Conservation (phyloP, 30 jellyfish, hydroid and myxozoan species). For the Rhopilema esculentum region DNA sequence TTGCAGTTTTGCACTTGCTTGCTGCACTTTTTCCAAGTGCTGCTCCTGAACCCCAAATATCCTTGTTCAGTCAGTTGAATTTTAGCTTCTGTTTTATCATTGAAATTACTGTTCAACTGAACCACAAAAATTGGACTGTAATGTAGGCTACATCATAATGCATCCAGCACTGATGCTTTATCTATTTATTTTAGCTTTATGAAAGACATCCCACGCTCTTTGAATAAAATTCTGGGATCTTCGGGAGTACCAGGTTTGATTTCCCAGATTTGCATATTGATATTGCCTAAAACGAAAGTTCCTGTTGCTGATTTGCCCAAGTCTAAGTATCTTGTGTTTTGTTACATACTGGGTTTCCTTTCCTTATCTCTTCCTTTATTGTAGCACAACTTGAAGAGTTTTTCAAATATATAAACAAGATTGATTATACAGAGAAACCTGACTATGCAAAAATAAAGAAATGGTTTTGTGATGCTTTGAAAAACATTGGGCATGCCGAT, state of each 20-base stretch:
- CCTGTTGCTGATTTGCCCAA: too few species aligned
- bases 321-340: too few species aligned
- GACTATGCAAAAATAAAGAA: constrained; percentile 67
- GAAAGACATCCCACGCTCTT: constrained; percentile 59
- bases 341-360: not conserved
- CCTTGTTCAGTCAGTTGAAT: too few species aligned
- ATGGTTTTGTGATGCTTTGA: constrained; percentile 73
- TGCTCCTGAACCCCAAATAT: too few species aligned
- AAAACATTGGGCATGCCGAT: constrained; percentile 48
- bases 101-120: too few species aligned
- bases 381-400: constrained; percentile 71
- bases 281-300: too few species aligned
- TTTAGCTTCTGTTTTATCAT: too few species aligned
- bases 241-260: constrained; percentile 64
- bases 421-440: constrained; percentile 81
- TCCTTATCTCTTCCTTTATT: too few species aligned
- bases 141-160: not conserved
- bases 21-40: too few species aligned
- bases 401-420: constrained; percentile 59
- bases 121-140: too few species aligned
- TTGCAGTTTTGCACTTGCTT: too few species aligned
- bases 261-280: too few species aligned
- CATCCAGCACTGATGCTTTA: not conserved
- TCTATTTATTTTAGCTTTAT: constrained; percentile 53
- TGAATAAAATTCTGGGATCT: constrained; percentile 49